phyloP scores from a whole-genome alignment of 2,888 invertebrate species.

The Pinctada fucata region DNA sequence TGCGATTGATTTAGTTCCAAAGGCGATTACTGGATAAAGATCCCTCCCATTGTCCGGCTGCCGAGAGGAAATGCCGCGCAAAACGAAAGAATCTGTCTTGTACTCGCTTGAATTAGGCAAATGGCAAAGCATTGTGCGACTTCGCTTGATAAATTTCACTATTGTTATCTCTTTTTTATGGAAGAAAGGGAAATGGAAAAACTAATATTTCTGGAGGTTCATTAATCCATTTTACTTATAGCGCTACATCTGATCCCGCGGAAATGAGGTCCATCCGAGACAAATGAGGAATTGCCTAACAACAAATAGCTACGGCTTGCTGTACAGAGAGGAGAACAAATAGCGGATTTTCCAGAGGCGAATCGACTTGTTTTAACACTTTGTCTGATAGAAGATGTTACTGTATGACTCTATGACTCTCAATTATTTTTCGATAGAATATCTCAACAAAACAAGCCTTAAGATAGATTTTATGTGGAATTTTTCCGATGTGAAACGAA shows the following conservation, averaged over 20 bases:
- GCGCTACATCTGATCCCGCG: slow-evolving; percentile 31
- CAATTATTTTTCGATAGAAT: no score
- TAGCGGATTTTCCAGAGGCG: slow-evolving; percentile 10
- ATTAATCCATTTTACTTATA: slow-evolving; percentile 36
- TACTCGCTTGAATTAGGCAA: slow-evolving; percentile 20
- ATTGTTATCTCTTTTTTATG: slow-evolving; percentile 34
- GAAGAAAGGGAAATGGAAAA: slow-evolving; percentile 27
- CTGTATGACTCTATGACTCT: no score
- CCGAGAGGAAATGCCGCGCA: slow-evolving; percentile 11
- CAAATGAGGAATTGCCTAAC: slow-evolving; percentile 11
- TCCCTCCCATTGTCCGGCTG: neutral
- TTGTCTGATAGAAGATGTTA: neutral
- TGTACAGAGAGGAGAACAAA: slow-evolving; percentile 9
- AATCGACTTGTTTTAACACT: neutral
- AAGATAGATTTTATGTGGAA: no score
- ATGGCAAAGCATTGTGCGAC: slow-evolving; percentile 22
- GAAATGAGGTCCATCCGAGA: slow-evolving; percentile 20
- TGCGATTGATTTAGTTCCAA: slow-evolving; percentile 27
- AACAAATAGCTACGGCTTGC: slow-evolving; percentile 15
- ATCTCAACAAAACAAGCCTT: no score
- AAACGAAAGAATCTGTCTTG: slow-evolving; percentile 6
- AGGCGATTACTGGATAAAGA: slow-evolving; percentile 36
- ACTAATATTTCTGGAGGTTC: slow-evolving; percentile 27
- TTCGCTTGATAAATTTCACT: slow-evolving; percentile 26
- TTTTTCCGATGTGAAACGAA: no score